Percentiles rank a stretch among this genome's conserved stretches.
Evolutionary conservation across 2,888 invertebrate species (phyloP).

Genomic region (Cyrtodaria siliqua): DNA sequence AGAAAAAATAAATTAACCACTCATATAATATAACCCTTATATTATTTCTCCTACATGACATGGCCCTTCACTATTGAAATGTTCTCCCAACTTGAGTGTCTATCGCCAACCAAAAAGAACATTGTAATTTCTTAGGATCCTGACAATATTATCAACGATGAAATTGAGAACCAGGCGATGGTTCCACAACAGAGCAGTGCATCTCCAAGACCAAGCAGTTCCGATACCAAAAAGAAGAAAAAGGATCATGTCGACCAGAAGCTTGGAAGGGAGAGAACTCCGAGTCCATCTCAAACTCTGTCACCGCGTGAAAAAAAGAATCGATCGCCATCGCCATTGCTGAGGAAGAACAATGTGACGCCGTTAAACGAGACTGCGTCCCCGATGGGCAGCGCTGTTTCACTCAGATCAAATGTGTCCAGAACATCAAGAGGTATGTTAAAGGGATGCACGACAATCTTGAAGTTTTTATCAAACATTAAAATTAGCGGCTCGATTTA

Average conservation of each 20-base stretch:
- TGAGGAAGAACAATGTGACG: conserved; percentile 59
- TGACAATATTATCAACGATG: no score
- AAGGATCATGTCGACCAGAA: conserved; percentile 64
- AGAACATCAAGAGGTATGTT: conserved; percentile 48
- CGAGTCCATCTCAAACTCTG: not conserved
- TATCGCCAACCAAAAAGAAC: no score
- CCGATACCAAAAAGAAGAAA: conserved; percentile 47
- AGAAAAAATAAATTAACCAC: no score
- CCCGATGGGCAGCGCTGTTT: conserved; percentile 70
- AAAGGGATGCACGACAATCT: no score
- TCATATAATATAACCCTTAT: no score
- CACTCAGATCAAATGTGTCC: conserved; percentile 67
- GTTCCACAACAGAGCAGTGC: conserved; percentile 19
- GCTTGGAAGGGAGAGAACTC: conserved; percentile 25
- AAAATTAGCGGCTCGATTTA: no score
- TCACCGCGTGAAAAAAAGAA: conserved; percentile 15
- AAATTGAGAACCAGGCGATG: not conserved
- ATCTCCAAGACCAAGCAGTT: conserved; percentile 31
- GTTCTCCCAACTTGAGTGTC: no score
- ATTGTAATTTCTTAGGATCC: no score
- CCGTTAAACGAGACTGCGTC: conserved; percentile 23
- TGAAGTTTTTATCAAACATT: no score
- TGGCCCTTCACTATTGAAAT: no score
- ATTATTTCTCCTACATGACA: no score
- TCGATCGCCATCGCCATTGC: conserved; percentile 58